Evolutionary conservation across 2,113 vertebrate species (phyloP).

Genomic region (Tragelaphus strepsiceros): DNA sequence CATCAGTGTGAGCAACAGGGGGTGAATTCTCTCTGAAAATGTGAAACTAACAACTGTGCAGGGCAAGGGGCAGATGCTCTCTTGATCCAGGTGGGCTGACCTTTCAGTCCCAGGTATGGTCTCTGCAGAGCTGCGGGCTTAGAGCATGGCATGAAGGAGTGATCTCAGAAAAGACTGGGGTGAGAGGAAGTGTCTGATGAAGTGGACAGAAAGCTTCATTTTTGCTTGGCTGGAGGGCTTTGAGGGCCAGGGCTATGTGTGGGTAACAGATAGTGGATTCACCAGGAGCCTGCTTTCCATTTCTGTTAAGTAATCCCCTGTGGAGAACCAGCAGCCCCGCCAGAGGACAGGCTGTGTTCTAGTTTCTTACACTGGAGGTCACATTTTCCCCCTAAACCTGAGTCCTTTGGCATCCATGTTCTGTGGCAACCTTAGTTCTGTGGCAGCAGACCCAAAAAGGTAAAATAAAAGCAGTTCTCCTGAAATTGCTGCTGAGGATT

Average conservation of each 20-base stretch:
- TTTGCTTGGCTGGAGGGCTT: not conserved
- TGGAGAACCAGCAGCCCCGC: not conserved
- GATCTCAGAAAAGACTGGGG: not conserved
- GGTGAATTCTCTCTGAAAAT: constrained; percentile 66
- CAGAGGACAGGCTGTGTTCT: not conserved
- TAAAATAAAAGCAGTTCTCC: not conserved
- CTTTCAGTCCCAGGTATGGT: not conserved
- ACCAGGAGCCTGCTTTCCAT: constrained; percentile 35
- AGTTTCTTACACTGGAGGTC: not conserved
- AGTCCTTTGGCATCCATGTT: not conserved
- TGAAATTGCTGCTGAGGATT: not conserved
- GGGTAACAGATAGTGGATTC: not conserved
- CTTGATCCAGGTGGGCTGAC: not conserved
- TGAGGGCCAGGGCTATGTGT: not conserved
- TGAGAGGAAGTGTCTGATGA: not conserved
- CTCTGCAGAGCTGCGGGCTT: not conserved
- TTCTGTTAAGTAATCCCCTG: constrained; percentile 11
- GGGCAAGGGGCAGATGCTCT: not conserved
- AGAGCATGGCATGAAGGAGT: not conserved
- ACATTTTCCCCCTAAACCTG: not conserved
- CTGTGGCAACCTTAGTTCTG: not conserved
- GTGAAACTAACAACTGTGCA: not conserved
- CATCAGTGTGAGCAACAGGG: constrained; percentile 71
- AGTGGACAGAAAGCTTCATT: not conserved
- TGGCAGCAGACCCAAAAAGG: not conserved